Evolutionary conservation across 1,140 invertebrate species (phyloP), one percentile per base, ranked within the genome.

Genomic region (Drosophila sturtevanti): DNA sequence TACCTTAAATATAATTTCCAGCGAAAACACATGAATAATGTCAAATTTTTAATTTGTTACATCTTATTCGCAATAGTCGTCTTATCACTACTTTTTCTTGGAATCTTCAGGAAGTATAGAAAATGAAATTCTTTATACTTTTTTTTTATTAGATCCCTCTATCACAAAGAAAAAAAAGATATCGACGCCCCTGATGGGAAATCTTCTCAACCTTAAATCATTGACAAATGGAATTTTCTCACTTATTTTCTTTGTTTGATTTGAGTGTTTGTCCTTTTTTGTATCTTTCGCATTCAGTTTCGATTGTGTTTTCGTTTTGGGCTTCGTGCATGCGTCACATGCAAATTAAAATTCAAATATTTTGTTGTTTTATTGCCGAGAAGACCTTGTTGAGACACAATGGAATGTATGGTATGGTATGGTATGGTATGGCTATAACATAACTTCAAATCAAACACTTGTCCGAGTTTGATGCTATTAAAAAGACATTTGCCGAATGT

Each of bases 391-490:
- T 34, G 54, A 27, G 31, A 34, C 54, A 56, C 14, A 56, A 56
- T 35, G 54, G 54, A 34, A 56, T 34, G 54, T 14, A 10, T 24
- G 11, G 4, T 41, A 37, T 34, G 41, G 63, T 54, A 61, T 61
- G 34, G 35, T 22, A 34, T 37, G 41, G 38, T 52, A 52, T 37
- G 41, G 37, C 58, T 68, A 67, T 85, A 54, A 67, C 78, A 84
- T 84, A 84, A 84, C 70, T 84, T 84, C 81, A 81, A 80, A 84
- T 84, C 81, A 86, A 77, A 70, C 60, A 65, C 65, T 85, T 85
- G 68, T 66, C 58, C 27, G 44, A 52, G 73, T 68, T 41, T 62
- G 60, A 62, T 63, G 63, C 65, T 84, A 84, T 84, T 84, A 84
- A 85, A 84, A 85, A 73, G 41, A 80, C 72, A 84, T 84, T 82